A percentile compares a stretch with the other conserved stretches of the same genome.
phyloP scores from a whole-genome alignment of 2,888 invertebrate genomes.

The Drosophila mayaguana region DNA sequence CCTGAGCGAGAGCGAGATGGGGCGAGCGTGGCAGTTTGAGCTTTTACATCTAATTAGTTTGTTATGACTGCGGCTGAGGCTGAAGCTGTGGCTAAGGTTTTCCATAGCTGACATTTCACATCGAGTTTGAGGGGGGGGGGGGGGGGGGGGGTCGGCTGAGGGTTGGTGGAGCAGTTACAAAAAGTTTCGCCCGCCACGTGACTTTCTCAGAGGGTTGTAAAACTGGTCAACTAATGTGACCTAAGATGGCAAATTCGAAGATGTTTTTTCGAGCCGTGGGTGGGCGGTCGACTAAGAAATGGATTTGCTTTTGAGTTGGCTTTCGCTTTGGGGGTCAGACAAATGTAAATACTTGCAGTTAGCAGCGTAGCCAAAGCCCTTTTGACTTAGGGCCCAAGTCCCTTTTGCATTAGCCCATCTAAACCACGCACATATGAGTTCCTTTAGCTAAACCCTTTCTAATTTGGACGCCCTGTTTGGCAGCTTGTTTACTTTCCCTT shows the following conservation, averaged over 20 bases:
- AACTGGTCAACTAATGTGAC: conserved; percentile 67
- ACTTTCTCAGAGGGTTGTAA: conserved; percentile 51
- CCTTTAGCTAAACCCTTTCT: conserved; percentile 31
- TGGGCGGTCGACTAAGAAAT: conserved; percentile 21
- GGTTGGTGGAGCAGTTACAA: conserved; percentile 5
- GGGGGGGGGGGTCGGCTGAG: background rate
- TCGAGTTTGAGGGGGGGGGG: background rate
- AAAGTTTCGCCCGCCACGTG: conserved; percentile 37
- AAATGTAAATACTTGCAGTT: conserved; percentile 68
- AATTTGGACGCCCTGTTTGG: conserved; percentile 52
- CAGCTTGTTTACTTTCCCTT: conserved; percentile 34
- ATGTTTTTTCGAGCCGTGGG: background rate
- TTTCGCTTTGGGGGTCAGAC: conserved; percentile 32
- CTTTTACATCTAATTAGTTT: conserved; percentile 73
- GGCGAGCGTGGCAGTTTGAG: conserved; percentile 40
- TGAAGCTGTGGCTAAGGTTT: conserved; percentile 16
- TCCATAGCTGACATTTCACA: conserved; percentile 62
- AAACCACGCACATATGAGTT: conserved; percentile 18
- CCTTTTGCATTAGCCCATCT: conserved; percentile 64
- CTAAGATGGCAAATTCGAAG: conserved; percentile 42
- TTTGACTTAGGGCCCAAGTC: conserved; percentile 63
- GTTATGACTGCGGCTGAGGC: conserved; percentile 41
- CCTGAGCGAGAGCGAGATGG: background rate
- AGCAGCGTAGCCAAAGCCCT: conserved; percentile 49
- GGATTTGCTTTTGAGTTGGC: conserved; percentile 40